A percentile compares a stretch with the other conserved stretches of the same genome.
phyloP scores from a whole-genome alignment of 2,113 vertebrate genomes.

The Thamnaconus septentrionalis region DNA sequence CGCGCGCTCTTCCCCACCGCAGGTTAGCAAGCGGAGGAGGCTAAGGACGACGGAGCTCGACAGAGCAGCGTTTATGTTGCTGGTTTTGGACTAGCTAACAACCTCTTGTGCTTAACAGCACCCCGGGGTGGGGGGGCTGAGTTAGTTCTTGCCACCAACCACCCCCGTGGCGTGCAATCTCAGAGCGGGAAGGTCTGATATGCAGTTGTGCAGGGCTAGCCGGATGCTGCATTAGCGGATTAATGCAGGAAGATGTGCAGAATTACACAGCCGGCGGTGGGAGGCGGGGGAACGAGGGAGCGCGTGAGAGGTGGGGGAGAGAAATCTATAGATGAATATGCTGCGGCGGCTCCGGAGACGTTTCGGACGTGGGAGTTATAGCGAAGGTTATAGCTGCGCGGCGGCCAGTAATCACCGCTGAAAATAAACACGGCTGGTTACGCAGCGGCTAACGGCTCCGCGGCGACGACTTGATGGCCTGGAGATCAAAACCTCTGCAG shows the following conservation, averaged over 20 bases:
- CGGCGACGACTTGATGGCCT: constrained; percentile 44
- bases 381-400: constrained; percentile 25
- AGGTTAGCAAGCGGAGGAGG: constrained; percentile 30
- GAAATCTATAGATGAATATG: constrained; percentile 47
- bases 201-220: constrained; percentile 25
- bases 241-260: constrained; percentile 38
- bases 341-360: constrained; percentile 18
- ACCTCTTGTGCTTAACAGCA: constrained; percentile 5
- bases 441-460: constrained; percentile 62
- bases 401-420: constrained; percentile 39
- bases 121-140: background rate
- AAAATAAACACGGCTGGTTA: constrained; percentile 41
- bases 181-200: constrained; percentile 11
- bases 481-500: constrained; percentile 50
- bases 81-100: background rate
- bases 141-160: too few species aligned
- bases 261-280: constrained; percentile 40
- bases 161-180: constrained; percentile 6
- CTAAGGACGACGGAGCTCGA: too few species aligned
- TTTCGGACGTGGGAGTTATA: constrained; percentile 30
- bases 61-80: constrained; percentile 28
- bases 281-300: too few species aligned
- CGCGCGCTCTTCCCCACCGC: constrained; percentile 16
- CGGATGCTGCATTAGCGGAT: constrained; percentile 51
- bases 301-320: background rate